Evolutionary conservation across 2,113 vertebrate genomes (phyloP), one percentile per base, ranked within the genome.

Genomic region (Ptilonorhynchus violaceus): DNA sequence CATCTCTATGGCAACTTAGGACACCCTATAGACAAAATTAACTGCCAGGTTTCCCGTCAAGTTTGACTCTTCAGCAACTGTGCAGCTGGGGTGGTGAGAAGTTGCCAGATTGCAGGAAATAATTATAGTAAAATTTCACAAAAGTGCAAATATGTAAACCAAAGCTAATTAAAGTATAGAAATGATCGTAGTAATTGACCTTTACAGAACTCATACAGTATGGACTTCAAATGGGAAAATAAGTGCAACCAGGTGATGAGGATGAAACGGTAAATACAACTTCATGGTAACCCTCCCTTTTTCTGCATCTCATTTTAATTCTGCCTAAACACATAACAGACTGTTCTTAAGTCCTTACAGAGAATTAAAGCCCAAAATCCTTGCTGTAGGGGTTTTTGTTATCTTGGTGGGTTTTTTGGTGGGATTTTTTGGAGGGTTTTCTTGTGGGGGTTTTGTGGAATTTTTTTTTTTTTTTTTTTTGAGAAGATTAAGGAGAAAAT

Each of bases 61-160:
- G 52, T 88, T 90, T 74, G 77, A 81, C 23, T 82, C 52, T 88
- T 46, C 39, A 69, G 52, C 37, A 89, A 62, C 30, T 44, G 30
- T 89, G 58, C 82, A 94, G 78, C 78, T 96, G 85, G 70, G 31
- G 6, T 88, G 62, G 31, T 69, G 62, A 78, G 37, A 95, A 85
- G 16, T 56, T 93, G 74, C 77, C 81, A 93, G 84, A 95, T 67
- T 95, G 66, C 44, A 85, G 92, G 78, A 95, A 95, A 92, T 72
- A 85, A 93, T 90, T 94, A 84, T 8, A 75, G 63, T n/a, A 60
- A 85, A 88, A 76, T 82, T 93, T 75, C 33, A 78, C 52, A 68
- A 88, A 85, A 92, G 74, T 67, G 22, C 42, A 79, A 85, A 78
- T 89, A 60, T 60, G 22, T 21, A 79, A 90, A 85, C 13, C 14